phyloP scores from a whole-genome alignment of 2,888 invertebrate species.

The Acheta domesticus region DNA sequence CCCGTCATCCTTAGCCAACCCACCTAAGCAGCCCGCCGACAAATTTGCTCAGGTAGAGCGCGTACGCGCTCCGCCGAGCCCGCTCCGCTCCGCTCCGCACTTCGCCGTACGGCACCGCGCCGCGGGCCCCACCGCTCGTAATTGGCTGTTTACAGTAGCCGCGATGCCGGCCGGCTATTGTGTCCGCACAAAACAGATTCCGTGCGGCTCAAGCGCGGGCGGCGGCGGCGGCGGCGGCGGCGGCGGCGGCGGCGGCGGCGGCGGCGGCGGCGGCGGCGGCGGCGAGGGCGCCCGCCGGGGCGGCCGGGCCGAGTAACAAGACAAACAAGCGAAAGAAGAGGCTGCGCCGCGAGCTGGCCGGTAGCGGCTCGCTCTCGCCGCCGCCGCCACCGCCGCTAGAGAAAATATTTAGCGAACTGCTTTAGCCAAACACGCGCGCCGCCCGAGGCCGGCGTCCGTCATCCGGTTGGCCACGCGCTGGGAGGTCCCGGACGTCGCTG shows the following conservation, averaged over 20 bases:
- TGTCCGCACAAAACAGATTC: constrained; percentile 10
- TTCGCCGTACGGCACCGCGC: not conserved
- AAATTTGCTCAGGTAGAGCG: not conserved
- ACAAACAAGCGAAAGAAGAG: constrained; percentile 1
- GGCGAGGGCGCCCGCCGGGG: not conserved
- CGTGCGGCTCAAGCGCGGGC: not conserved
- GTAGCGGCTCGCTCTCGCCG: no score
- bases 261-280: not conserved
- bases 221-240: not conserved
- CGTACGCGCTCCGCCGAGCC: not conserved
- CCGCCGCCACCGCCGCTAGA: not conserved
- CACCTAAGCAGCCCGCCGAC: not conserved
- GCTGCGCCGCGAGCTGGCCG: not conserved
- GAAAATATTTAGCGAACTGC: constrained; percentile 10
- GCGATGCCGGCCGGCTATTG: not conserved
- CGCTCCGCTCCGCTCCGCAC: no score
- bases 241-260: not conserved
- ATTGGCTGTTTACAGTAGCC: constrained; percentile 18
- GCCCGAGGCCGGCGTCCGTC: not conserved
- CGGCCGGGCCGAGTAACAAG: not conserved
- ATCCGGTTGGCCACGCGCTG: not conserved
- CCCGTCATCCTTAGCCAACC: no score
- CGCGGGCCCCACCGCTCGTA: constrained; percentile 18
- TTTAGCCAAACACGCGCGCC: not conserved
- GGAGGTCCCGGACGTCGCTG: not conserved